These are phyloP conservation scores for Tetragnatha montana DNA, from an alignment of 2,888 invertebrate genomes.

Conservation along the genomic window DNA sequence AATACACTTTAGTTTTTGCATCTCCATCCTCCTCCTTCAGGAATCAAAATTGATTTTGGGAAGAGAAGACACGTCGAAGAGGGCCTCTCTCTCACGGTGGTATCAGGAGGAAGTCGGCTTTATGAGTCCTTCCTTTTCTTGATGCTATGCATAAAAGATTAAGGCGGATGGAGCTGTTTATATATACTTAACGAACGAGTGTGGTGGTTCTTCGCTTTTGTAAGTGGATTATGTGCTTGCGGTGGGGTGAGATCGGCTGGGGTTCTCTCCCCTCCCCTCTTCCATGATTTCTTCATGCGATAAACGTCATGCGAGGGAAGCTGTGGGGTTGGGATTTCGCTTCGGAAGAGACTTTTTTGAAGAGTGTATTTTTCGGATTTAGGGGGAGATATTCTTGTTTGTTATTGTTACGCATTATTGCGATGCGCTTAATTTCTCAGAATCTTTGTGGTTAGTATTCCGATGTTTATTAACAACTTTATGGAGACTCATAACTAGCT, in stretches of 20 bases:
- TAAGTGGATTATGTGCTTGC: not conserved
- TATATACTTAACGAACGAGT: not conserved
- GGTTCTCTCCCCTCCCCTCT: not conserved
- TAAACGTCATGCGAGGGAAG: not conserved
- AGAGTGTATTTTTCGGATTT: too few species aligned
- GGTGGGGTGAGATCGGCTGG: not conserved
- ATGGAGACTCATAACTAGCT: too few species aligned
- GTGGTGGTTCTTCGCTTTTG: not conserved
- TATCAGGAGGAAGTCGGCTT: not conserved
- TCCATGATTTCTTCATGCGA: not conserved
- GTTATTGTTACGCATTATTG: too few species aligned
- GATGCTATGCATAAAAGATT: not conserved
- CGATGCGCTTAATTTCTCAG: too few species aligned
- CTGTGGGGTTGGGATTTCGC: too few species aligned
- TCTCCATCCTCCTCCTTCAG: not conserved
- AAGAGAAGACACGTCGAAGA: not conserved
- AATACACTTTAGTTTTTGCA: not conserved
- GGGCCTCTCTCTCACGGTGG: not conserved
- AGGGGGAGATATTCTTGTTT: too few species aligned
- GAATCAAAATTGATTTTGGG: constrained; percentile 15
- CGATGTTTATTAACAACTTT: too few species aligned
- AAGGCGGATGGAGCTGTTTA: not conserved
- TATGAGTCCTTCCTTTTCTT: not conserved
- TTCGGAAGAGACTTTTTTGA: too few species aligned
- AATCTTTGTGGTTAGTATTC: too few species aligned